Conservation (phyloP, 2,113 vertebrate species). For the Bujurquina vittata region DNA sequence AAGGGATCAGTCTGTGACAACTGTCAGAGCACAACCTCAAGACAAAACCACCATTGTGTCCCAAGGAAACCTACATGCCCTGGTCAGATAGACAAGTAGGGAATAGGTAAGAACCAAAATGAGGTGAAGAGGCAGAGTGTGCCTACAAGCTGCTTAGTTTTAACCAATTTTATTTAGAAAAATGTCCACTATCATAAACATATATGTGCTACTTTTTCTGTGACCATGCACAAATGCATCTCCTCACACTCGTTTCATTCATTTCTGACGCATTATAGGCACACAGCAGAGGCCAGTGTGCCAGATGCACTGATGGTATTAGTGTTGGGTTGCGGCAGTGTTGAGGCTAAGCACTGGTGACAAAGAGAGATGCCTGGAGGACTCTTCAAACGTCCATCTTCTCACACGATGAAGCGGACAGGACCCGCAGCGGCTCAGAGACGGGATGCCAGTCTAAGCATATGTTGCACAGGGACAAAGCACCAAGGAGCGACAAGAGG, state of each 20-base stretch:
- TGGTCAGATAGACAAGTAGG: conserved; percentile 36
- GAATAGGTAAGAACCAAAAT: conserved; percentile 46
- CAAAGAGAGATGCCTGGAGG: conserved; percentile 76
- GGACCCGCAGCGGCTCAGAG: conserved; percentile 55
- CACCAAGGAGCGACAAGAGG: conserved; percentile 17
- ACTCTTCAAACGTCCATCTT: conserved; percentile 74
- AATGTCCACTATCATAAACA: background rate
- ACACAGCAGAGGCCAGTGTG: conserved; percentile 7
- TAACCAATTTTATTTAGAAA: background rate
- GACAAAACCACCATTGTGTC: conserved; percentile 72
- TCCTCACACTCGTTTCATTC: background rate
- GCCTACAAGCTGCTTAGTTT: conserved; percentile 5
- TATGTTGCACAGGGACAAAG: conserved; percentile 62
- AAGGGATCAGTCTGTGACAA: conserved; percentile 75
- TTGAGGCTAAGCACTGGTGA: conserved; percentile 76
- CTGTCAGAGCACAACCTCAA: conserved; percentile 74
- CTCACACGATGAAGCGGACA: conserved; percentile 66
- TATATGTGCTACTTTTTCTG: background rate
- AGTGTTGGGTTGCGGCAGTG: conserved; percentile 25
- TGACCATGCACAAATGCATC: background rate
- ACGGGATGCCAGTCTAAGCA: conserved; percentile 59
- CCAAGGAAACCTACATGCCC: conserved; percentile 65
- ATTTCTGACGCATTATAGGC: background rate
- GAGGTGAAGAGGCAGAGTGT: conserved; percentile 14
- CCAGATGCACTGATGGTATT: conserved; percentile 30